Conservation (phyloP, 2,113 vertebrate genomes). For the Colossoma macropomum region DNA sequence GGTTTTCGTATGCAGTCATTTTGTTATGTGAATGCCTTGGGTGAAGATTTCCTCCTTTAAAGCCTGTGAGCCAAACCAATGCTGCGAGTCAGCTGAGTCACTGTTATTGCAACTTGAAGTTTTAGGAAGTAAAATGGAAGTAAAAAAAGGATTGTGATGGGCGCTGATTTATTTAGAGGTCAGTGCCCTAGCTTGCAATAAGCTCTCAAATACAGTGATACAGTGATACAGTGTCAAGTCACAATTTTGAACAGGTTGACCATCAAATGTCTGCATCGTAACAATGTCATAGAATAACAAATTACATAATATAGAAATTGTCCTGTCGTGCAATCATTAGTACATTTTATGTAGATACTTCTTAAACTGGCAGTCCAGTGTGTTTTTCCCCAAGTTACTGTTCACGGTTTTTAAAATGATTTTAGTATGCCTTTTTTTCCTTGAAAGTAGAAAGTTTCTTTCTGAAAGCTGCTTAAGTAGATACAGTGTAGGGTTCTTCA, state of each 20-base stretch:
- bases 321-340: too few species aligned
- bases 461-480: too few species aligned
- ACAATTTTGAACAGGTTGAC: background rate
- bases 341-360: too few species aligned
- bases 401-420: too few species aligned
- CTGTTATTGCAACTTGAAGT: background rate
- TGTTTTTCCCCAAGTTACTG: too few species aligned
- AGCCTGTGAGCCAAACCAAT: background rate
- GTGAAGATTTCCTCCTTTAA: conserved; percentile 6
- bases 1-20: conserved; percentile 1
- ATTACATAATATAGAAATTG: too few species aligned
- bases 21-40: background rate
- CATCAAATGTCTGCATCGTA: background rate
- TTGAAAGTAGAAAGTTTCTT: too few species aligned
- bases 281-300: too few species aligned
- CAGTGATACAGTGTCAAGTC: too few species aligned
- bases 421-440: too few species aligned
- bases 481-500: too few species aligned
- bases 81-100: background rate
- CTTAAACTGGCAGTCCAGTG: too few species aligned
- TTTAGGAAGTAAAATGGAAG: background rate
- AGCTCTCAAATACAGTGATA: background rate
- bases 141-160: background rate
- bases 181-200: background rate
- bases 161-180: background rate